Conservation (phyloP, 2,888 invertebrate genomes). For the Melipona beecheii region DNA sequence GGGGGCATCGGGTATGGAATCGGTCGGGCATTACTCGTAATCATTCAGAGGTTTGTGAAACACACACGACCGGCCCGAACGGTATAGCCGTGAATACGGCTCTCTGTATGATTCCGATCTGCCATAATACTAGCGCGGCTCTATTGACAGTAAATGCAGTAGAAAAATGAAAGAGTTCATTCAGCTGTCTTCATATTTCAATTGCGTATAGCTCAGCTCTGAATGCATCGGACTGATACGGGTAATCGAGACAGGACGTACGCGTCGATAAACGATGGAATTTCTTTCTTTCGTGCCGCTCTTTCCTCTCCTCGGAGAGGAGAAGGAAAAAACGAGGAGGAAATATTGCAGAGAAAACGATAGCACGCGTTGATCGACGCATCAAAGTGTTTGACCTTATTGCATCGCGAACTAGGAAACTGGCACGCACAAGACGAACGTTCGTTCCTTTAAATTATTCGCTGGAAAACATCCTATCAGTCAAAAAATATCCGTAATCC, state of each 20-base stretch:
- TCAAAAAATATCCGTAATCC: slow-evolving; percentile 19
- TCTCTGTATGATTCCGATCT: slow-evolving; percentile 31
- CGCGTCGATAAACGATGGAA: slow-evolving; percentile 19
- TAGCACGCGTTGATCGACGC: neutral
- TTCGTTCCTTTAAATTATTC: neutral
- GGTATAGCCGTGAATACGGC: slow-evolving; percentile 14
- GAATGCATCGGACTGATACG: slow-evolving; percentile 18
- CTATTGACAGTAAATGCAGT: slow-evolving; percentile 21
- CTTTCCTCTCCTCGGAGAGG: neutral
- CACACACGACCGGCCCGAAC: slow-evolving; percentile 3
- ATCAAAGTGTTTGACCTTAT: slow-evolving; percentile 19
- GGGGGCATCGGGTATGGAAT: slow-evolving; percentile 21
- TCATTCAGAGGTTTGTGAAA: slow-evolving; percentile 45
- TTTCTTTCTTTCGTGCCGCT: neutral
- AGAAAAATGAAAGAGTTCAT: slow-evolving; percentile 34
- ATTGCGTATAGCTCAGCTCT: slow-evolving; percentile 11
- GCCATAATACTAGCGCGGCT: slow-evolving; percentile 5
- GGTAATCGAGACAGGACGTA: slow-evolving; percentile 20
- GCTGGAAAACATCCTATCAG: neutral
- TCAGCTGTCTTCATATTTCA: slow-evolving; percentile 53
- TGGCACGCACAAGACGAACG: neutral
- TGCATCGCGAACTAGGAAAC: neutral
- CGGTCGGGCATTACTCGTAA: slow-evolving; percentile 34
- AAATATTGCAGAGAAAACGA: slow-evolving; percentile 6
- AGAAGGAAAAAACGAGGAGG: too few relatives aligned